phyloP scores from a whole-genome alignment of 2,113 vertebrate species.

The Clarias gariepinus region DNA sequence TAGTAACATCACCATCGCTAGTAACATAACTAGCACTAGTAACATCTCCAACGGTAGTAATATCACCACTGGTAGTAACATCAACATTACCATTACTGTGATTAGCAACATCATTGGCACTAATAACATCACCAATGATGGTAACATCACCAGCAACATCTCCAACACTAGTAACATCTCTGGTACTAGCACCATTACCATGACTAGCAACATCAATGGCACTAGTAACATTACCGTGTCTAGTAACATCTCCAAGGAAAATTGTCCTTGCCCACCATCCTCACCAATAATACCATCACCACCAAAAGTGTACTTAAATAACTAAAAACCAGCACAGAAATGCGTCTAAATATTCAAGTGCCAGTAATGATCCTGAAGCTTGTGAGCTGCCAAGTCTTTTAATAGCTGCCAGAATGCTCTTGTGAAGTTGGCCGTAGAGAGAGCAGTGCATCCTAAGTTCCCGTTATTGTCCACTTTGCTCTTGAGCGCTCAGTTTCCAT shows the following conservation, averaged over 20 bases:
- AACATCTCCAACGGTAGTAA: too few relatives aligned
- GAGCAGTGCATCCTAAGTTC: not conserved
- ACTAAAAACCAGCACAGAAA: not conserved
- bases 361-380: not conserved
- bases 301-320: not conserved
- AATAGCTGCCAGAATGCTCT: not conserved
- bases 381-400: not conserved
- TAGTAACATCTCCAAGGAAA: too few relatives aligned
- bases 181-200: too few relatives aligned
- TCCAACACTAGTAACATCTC: not conserved
- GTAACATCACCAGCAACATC: not conserved
- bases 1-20: too few relatives aligned
- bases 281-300: too few relatives aligned
- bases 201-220: not conserved
- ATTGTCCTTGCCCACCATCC: too few relatives aligned
- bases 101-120: too few relatives aligned
- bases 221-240: too few relatives aligned
- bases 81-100: too few relatives aligned
- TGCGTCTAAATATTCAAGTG: not conserved
- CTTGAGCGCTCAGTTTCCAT: not conserved
- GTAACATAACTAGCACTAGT: too few relatives aligned
- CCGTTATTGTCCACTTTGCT: not conserved
- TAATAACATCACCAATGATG: too few relatives aligned
- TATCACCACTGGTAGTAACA: too few relatives aligned
- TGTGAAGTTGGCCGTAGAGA: not conserved